Evolutionary conservation across 2,113 vertebrate species (phyloP).

Genomic region (Carettochelys insculpta): DNA sequence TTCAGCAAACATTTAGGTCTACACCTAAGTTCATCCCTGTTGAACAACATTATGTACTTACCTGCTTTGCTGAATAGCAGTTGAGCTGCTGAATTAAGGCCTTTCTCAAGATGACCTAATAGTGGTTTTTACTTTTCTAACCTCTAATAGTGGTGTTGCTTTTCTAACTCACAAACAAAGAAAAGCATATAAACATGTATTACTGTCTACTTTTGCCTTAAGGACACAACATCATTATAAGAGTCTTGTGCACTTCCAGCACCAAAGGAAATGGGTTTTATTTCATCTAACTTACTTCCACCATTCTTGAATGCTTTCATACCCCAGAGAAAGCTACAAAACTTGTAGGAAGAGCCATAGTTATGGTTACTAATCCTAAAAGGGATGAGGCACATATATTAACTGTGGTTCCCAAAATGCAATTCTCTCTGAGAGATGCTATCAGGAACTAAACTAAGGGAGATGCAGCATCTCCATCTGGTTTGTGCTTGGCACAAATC

Average conservation of each 20-base stretch:
- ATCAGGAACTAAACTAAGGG: no score
- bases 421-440: no score
- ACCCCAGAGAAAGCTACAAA: background rate
- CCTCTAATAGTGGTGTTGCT: background rate
- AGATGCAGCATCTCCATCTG: no score
- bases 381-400: background rate
- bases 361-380: background rate
- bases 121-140: no score
- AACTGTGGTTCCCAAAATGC: no score
- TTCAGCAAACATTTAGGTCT: background rate
- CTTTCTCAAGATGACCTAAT: background rate
- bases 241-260: background rate
- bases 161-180: background rate
- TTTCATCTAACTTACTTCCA: background rate
- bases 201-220: background rate
- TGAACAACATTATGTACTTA: background rate
- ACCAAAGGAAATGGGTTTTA: background rate
- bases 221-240: background rate
- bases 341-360: background rate
- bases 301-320: background rate
- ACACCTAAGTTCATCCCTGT: background rate
- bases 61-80: background rate
- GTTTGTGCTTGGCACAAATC: no score
- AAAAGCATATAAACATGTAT: background rate
- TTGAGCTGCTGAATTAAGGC: background rate